phyloP scores from a whole-genome alignment of 2,888 invertebrate genomes.

The Hipparchia semele region DNA sequence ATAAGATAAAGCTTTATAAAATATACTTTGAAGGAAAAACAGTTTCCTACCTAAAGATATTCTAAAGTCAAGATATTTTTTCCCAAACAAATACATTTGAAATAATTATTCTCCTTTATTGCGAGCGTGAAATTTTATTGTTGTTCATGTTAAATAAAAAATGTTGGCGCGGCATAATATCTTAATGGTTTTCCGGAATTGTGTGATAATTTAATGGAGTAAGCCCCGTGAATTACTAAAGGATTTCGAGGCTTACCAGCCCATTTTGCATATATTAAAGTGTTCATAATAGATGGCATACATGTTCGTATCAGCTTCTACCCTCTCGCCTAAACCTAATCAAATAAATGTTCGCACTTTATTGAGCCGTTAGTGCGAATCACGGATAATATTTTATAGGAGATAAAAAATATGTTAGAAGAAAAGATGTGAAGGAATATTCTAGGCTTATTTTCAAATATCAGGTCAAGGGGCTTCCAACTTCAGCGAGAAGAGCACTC shows the following conservation, averaged over 20 bases:
- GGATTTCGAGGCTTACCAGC: conserved; percentile 44
- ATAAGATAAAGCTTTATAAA: conserved; percentile 28
- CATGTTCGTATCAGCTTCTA: conserved; percentile 29
- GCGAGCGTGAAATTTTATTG: conserved; percentile 44
- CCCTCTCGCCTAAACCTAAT: conserved; percentile 24
- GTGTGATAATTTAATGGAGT: conserved; percentile 47
- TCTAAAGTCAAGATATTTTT: conserved; percentile 34
- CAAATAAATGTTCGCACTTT: conserved; percentile 33
- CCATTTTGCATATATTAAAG: conserved; percentile 44
- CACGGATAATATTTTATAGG: conserved; percentile 25
- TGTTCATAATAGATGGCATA: conserved; percentile 39
- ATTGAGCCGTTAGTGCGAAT: conserved; percentile 30
- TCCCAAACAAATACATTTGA: conserved; percentile 42
- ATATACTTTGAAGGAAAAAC: conserved; percentile 26
- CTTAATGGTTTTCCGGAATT: conserved; percentile 47
- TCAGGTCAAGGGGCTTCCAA: conserved; percentile 40
- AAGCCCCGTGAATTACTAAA: conserved; percentile 44
- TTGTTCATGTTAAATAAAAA: conserved; percentile 46
- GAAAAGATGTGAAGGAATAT: conserved; percentile 34
- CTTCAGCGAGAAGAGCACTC: conserved; percentile 39
- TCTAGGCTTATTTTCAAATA: conserved; percentile 42
- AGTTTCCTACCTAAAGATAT: conserved; percentile 25
- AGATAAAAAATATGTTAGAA: conserved; percentile 34
- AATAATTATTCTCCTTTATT: conserved; percentile 41
- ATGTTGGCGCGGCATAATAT: conserved; percentile 46